A percentile compares a stretch with the other conserved stretches of the same genome.
Evolutionary conservation across 2,888 invertebrate species (phyloP).

Genomic region (Oasisia sp.): DNA sequence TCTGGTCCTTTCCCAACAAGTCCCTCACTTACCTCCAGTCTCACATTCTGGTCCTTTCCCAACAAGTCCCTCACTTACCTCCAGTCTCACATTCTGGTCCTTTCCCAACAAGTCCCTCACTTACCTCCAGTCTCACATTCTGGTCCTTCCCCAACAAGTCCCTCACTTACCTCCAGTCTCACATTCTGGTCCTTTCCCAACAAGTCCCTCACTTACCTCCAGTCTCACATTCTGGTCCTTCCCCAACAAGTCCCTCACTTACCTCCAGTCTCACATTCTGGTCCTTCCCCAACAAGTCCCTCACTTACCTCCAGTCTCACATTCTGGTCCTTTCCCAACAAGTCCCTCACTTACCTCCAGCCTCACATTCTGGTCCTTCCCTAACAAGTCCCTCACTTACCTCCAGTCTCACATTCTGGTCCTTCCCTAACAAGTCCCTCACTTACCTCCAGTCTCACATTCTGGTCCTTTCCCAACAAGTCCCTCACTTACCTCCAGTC

Average conservation of each 20-base stretch:
- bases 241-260: slow-evolving; percentile 77
- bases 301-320: slow-evolving; percentile 75
- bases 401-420: slow-evolving; percentile 83
- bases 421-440: slow-evolving; percentile 85
- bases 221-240: slow-evolving; percentile 84
- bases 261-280: slow-evolving; percentile 81
- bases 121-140: slow-evolving; percentile 77
- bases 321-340: slow-evolving; percentile 88
- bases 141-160: slow-evolving; percentile 89
- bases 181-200: slow-evolving; percentile 85
- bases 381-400: slow-evolving; percentile 76
- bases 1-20: slow-evolving; percentile 88
- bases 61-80: slow-evolving; percentile 77
- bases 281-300: slow-evolving; percentile 87
- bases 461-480: slow-evolving; percentile 88
- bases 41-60: slow-evolving; percentile 82
- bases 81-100: slow-evolving; percentile 82
- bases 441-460: slow-evolving; percentile 76
- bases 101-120: slow-evolving; percentile 82
- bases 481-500: slow-evolving; percentile 77
- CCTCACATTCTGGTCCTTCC: slow-evolving; percentile 83
- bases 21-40: slow-evolving; percentile 77
- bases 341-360: slow-evolving; percentile 76
- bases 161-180: slow-evolving; percentile 76
- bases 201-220: slow-evolving; percentile 76